Evolutionary conservation across 2,797 vertebrate species (phyloP).

Genomic region (Phrynocephalus forsythii): DNA sequence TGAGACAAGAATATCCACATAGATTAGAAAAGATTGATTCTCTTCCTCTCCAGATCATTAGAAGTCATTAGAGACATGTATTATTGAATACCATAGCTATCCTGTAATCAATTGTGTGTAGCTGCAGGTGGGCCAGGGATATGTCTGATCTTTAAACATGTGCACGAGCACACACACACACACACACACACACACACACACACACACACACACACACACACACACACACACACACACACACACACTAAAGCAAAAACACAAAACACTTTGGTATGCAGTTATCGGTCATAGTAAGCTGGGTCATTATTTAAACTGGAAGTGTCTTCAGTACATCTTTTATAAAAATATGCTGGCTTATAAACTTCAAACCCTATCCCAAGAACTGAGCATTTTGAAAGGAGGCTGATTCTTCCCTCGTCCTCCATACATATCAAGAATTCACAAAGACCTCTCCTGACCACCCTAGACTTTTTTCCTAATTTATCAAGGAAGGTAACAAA

Average conservation of each 20-base stretch:
- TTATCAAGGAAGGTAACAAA: background rate
- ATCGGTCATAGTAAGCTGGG: background rate
- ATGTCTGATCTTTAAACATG: no score
- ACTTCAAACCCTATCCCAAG: background rate
- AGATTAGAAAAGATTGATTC: background rate
- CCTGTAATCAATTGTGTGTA: no score
- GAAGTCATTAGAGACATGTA: background rate
- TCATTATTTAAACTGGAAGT: background rate
- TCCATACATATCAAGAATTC: background rate
- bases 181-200: no score
- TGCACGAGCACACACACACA: no score
- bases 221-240: no score
- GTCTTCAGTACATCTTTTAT: background rate
- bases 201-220: no score
- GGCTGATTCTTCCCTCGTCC: background rate
- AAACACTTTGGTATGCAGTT: background rate
- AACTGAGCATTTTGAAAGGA: background rate
- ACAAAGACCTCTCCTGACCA: background rate
- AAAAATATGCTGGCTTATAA: background rate
- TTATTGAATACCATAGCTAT: background rate
- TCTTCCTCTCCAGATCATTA: background rate
- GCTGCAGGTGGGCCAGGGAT: background rate
- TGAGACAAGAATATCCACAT: background rate
- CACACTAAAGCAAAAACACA: background rate
- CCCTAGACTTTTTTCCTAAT: no score